A percentile compares a stretch with the other conserved stretches of the same genome.
Evolutionary conservation across 1,140 invertebrate species (phyloP).

Genomic region (Drosophila biarmipes): DNA sequence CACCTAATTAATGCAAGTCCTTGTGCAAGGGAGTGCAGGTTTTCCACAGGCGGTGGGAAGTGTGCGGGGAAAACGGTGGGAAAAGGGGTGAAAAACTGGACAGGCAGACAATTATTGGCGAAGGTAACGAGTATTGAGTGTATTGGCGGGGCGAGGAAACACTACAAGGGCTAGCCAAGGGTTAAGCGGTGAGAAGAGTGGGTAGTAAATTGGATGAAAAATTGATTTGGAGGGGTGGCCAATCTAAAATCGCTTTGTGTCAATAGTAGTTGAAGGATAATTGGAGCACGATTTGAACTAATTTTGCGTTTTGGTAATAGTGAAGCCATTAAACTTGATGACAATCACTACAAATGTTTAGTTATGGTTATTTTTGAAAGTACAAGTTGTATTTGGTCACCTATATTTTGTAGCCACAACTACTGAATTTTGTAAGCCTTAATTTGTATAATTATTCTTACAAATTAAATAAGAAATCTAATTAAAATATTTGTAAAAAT

Average conservation of each 20-base stretch:
- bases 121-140: conserved; percentile 8
- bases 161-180: not conserved
- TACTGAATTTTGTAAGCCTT: too few species aligned
- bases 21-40: conserved; percentile 7
- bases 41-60: not conserved
- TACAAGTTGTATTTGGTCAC: too few species aligned
- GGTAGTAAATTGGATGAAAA: conserved; percentile 14
- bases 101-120: not conserved
- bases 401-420: too few species aligned
- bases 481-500: too few species aligned
- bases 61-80: too few species aligned
- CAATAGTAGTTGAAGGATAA: not conserved
- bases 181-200: not conserved
- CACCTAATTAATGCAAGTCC: conserved; percentile 37
- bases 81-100: not conserved
- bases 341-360: not conserved
- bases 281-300: not conserved
- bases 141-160: not conserved
- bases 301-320: not conserved
- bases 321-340: not conserved
- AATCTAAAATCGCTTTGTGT: conserved; percentile 9
- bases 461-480: too few species aligned
- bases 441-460: too few species aligned
- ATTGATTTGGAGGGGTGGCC: conserved; percentile 11
- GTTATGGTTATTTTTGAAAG: too few species aligned